These are phyloP conservation scores for Muntiacus muntjak DNA, from an alignment of 2,113 vertebrate genomes.

Conservation along the genomic window DNA sequence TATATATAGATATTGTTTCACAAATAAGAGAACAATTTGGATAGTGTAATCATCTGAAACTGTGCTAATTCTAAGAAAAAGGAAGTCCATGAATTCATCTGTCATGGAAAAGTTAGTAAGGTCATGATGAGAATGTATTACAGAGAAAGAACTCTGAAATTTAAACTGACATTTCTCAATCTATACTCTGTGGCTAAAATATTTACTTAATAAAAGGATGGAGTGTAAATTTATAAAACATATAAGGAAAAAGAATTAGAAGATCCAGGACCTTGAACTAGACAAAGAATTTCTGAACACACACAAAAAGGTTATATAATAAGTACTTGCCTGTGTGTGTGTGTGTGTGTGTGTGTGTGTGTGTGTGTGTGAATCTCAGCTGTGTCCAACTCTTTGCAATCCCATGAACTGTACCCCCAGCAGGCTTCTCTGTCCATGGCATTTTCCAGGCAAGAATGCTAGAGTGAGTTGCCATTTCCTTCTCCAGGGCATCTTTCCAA, in stretches of 20 bases:
- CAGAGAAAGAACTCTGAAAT: not conserved
- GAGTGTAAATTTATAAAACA: not conserved
- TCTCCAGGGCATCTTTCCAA: not conserved
- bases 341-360: not conserved
- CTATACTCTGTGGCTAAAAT: not conserved
- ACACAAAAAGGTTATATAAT: not conserved
- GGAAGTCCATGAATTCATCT: not conserved
- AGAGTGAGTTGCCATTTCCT: not conserved
- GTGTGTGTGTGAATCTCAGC: too few relatives aligned
- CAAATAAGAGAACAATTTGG: not conserved
- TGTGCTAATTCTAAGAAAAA: not conserved
- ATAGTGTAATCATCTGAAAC: not conserved
- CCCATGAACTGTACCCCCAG: too few relatives aligned
- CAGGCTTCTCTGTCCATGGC: not conserved
- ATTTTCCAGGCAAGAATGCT: not conserved
- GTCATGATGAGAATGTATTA: not conserved
- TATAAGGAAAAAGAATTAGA: not conserved
- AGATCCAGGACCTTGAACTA: not conserved
- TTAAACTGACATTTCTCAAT: not conserved
- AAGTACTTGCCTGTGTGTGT: not conserved
- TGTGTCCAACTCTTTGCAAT: too few relatives aligned
- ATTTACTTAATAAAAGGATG: not conserved
- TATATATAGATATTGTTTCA: not conserved
- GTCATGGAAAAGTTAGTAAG: not conserved
- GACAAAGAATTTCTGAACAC: not conserved